Conservation (phyloP, 2,113 vertebrate species). For the Physeter macrocephalus region DNA sequence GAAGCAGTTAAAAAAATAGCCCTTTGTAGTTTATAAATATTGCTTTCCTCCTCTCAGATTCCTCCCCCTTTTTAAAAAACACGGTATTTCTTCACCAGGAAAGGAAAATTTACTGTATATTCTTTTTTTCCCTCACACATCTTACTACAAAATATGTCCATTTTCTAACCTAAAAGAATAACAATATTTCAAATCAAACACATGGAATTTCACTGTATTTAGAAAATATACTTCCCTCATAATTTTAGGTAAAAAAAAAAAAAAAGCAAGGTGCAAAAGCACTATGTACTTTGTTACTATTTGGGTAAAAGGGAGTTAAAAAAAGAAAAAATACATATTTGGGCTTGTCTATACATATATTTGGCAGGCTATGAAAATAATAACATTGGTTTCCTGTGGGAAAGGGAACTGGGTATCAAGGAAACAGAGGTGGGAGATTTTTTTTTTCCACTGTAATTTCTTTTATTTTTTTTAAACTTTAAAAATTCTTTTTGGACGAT, state of each 20-base stretch:
- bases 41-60: background rate
- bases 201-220: background rate
- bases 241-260: slow-evolving; percentile 6
- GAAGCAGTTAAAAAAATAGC: background rate
- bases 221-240: background rate
- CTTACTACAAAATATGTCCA: background rate
- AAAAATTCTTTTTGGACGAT: background rate
- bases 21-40: background rate
- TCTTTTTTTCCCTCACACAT: background rate
- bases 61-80: background rate
- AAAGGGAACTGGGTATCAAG: background rate
- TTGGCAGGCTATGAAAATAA: background rate
- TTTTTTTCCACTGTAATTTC: background rate
- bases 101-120: background rate
- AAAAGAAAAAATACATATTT: background rate
- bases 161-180: slow-evolving; percentile 13
- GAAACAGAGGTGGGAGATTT: background rate
- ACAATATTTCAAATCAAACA: slow-evolving; percentile 1
- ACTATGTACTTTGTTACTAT: background rate
- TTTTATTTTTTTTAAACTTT: background rate
- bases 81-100: background rate
- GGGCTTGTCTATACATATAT: background rate
- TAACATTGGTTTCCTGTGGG: background rate
- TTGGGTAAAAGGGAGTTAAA: background rate
- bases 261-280: background rate